Evolutionary conservation across 2,888 invertebrate genomes (phyloP).

Genomic region (Tenodera sinensis): DNA sequence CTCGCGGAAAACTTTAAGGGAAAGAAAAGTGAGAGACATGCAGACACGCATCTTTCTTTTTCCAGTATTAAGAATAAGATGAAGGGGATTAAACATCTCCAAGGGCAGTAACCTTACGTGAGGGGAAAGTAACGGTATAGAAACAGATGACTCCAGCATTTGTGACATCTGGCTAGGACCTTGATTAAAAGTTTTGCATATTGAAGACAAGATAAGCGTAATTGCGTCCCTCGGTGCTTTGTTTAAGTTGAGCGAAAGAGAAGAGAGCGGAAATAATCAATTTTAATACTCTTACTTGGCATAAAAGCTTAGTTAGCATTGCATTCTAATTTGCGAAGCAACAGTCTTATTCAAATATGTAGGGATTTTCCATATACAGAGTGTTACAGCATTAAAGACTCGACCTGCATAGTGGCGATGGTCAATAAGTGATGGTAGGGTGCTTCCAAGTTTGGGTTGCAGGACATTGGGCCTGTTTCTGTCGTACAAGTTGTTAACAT

Average conservation of each 20-base stretch:
- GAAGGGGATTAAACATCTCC: background rate
- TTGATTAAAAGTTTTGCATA: background rate
- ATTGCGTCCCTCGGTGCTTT: background rate
- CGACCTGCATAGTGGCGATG: too few relatives aligned
- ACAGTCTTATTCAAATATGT: too few relatives aligned
- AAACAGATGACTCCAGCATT: background rate
- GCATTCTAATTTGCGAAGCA: too few relatives aligned
- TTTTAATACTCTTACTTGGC: too few relatives aligned
- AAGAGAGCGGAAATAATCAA: background rate
- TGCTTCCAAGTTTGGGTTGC: too few relatives aligned
- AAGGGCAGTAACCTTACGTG: background rate
- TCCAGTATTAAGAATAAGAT: background rate
- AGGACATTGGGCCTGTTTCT: too few relatives aligned
- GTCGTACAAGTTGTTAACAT: too few relatives aligned
- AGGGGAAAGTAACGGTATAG: background rate
- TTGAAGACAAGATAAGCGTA: background rate
- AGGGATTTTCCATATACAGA: too few relatives aligned
- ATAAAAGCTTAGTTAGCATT: too few relatives aligned
- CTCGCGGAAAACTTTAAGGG: background rate
- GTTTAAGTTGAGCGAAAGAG: background rate
- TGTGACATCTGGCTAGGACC: background rate
- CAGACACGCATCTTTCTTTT: background rate
- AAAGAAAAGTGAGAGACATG: background rate
- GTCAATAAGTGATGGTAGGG: too few relatives aligned
- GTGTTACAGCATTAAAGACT: too few relatives aligned